Conservation (phyloP, 1,140 invertebrate genomes). For the Sarcophaga peregrina region DNA sequence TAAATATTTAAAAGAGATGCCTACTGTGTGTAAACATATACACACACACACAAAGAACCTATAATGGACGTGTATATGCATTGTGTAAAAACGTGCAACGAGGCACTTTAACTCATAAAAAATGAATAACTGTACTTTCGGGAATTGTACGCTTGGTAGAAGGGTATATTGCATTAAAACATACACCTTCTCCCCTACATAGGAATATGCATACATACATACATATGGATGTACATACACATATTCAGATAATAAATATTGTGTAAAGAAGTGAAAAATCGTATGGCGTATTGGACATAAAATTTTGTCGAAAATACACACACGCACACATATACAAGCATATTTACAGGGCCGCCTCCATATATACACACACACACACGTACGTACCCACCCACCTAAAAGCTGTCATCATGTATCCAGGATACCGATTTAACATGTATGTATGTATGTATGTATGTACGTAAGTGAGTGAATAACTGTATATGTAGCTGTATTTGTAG, state of each 20-base stretch:
- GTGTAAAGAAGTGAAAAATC: no score
- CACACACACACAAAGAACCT: no score
- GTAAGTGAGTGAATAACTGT: no score
- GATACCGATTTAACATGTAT: no score
- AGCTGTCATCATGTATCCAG: no score
- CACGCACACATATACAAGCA: slow-evolving; percentile 1
- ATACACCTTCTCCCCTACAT: not conserved
- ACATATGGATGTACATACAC: not conserved
- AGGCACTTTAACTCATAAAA: slow-evolving; percentile 29
- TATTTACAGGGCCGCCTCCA: not conserved
- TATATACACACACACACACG: not conserved
- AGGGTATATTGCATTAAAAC: not conserved
- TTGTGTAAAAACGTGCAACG: not conserved
- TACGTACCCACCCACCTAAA: not conserved
- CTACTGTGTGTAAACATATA: not conserved
- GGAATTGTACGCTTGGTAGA: not conserved
- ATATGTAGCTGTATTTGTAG: no score
- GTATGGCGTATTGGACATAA: not conserved
- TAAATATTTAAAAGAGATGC: not conserved
- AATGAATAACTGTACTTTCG: slow-evolving; percentile 36
- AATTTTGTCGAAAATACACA: not conserved
- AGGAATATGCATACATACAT: not conserved
- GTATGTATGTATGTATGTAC: no score
- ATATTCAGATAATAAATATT: no score
- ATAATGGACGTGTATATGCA: not conserved